Base-by-base conservation (phyloP, 2,888 invertebrate species). In the Caenorhabditis angaria region DNA sequence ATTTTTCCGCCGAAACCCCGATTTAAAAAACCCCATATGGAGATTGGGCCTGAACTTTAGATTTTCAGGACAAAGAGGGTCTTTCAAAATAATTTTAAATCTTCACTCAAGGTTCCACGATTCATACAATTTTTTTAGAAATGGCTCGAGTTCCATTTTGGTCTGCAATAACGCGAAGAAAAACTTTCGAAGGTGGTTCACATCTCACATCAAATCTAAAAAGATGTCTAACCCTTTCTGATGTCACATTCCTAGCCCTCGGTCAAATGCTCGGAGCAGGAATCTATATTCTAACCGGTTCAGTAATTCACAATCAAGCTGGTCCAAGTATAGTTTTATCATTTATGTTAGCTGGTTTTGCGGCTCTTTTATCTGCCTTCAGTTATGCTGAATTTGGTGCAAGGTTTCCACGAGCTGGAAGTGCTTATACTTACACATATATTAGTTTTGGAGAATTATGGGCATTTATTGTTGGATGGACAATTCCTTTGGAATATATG, bases 251-350 rank as follows among this genome's bases (percentile, higher is more conserved):
- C 71, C 90, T 95, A 64, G 94, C 95, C 68, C 92, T 95, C 55
- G 95, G 95, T 0, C 94, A 94, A 88, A 95, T 95, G 94, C 93
- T 95, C 2, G 95, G 95, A 10, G 94, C 95, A 58, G 95, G 95
- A 18, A 94, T 95, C 75, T 95, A 95, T 88, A 94, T 95, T 0
- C 89, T 95, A 61, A 94, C 87, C 24, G 89, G 94, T 50, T 91
- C 93, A 0, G 94, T 94, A 2, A 93, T 94, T 0, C 91, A 91
- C 73, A 91, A 92, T 77, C 92, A 92, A 84, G 93, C 95, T 0
- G 97, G 97, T 0, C 96, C 97, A 0, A 94, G 94, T 0, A 94
- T 95, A 0, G 92, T 93, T 6, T 86, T 97, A 25, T 90, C 90
- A n/a, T 91, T 93, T 85, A 88, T 93, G 0, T 92, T 95, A 58